These are phyloP conservation scores for Apis dorsata DNA, from an alignment of 1,140 invertebrate species.

Conservation along the genomic window DNA sequence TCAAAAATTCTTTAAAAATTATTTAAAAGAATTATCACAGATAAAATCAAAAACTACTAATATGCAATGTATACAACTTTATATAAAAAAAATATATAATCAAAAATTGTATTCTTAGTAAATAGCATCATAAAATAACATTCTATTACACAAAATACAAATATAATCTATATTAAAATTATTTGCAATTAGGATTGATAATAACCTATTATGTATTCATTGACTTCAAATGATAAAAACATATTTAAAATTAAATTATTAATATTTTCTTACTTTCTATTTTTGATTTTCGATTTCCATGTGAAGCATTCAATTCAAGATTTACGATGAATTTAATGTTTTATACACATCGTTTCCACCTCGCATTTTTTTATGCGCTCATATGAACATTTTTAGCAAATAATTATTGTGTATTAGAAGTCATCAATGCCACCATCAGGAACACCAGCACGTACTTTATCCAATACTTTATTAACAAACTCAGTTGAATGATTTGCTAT, in stretches of 20 bases:
- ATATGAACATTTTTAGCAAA: constrained; percentile 46
- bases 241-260: neutral
- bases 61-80: neutral
- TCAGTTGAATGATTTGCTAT: constrained; percentile 92
- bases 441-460: constrained; percentile 86
- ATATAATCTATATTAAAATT: constrained; percentile 7
- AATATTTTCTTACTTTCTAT: neutral
- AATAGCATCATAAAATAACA: constrained; percentile 15
- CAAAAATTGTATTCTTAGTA: neutral
- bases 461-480: constrained; percentile 92
- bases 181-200: constrained; percentile 7
- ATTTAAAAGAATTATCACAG: constrained; percentile 24
- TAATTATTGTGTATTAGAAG: constrained; percentile 71
- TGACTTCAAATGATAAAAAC: neutral
- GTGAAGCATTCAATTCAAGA: neutral
- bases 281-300: constrained; percentile 4
- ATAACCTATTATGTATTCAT: neutral
- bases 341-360: constrained; percentile 16
- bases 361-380: constrained; percentile 22
- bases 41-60: constrained; percentile 2
- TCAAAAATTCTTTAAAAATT: constrained; percentile 1
- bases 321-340: constrained; percentile 3
- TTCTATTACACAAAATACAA: neutral
- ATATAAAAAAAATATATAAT: constrained; percentile 6
- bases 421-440: constrained; percentile 85